Percentiles rank a stretch among this genome's conserved stretches.
phyloP scores from a whole-genome alignment of 2,797 vertebrate species.

The Kryptolebias ocellatus region DNA sequence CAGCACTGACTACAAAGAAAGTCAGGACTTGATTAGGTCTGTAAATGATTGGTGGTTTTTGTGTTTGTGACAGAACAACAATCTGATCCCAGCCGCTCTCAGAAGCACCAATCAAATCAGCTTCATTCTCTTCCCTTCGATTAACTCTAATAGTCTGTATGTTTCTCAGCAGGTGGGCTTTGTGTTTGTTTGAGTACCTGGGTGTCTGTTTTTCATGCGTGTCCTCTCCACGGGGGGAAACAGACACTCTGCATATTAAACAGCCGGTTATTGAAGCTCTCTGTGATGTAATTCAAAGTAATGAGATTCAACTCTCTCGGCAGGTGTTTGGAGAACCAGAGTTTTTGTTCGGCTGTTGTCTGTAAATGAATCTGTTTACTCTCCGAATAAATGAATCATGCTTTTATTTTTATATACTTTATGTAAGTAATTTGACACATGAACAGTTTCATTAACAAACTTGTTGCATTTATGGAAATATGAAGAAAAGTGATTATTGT shows the following conservation, averaged over 20 bases:
- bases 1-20: neutral
- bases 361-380: conserved; percentile 24
- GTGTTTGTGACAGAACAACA: conserved; percentile 20
- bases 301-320: conserved; percentile 76
- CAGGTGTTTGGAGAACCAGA: conserved; percentile 45
- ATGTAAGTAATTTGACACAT: no score
- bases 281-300: conserved; percentile 77
- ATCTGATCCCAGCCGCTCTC: conserved; percentile 37
- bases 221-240: conserved; percentile 39
- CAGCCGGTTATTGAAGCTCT: conserved; percentile 55
- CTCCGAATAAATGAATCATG: neutral
- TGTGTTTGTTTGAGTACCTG: conserved; percentile 22
- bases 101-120: conserved; percentile 72
- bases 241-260: conserved; percentile 67
- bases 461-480: no score
- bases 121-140: conserved; percentile 49
- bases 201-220: conserved; percentile 13
- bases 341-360: conserved; percentile 20
- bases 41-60: neutral
- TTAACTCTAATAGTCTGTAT: conserved; percentile 69
- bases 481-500: no score
- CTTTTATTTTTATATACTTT: neutral
- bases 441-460: no score
- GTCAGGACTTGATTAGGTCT: neutral
- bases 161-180: conserved; percentile 53